Conservation (phyloP, 2,113 vertebrate species). For the Myrmecobius fasciatus region DNA sequence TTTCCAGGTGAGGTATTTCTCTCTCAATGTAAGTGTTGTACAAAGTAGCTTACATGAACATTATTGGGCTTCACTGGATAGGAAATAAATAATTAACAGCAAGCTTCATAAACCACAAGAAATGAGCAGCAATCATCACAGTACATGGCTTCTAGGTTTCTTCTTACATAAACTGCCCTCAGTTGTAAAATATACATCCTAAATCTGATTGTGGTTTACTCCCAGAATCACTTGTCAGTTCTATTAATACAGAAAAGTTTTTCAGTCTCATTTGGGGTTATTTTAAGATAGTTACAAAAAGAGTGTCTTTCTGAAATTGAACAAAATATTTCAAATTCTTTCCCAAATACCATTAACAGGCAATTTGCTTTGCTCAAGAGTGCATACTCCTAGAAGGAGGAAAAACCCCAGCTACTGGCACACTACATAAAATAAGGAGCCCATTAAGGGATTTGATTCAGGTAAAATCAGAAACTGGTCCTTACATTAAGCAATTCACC, state of each 20-base stretch:
- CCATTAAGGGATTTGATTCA: slow-evolving; percentile 54
- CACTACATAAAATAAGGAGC: slow-evolving; percentile 61
- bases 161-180: slow-evolving; percentile 70
- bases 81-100: slow-evolving; percentile 70
- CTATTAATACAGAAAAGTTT: slow-evolving; percentile 59
- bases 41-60: slow-evolving; percentile 44
- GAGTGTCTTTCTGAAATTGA: neutral
- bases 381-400: neutral
- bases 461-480: slow-evolving; percentile 49
- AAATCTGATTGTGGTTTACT: slow-evolving; percentile 64
- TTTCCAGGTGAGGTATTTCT: slow-evolving; percentile 33
- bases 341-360: neutral
- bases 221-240: slow-evolving; percentile 63
- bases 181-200: slow-evolving; percentile 71
- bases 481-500: slow-evolving; percentile 46
- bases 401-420: slow-evolving; percentile 43
- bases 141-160: slow-evolving; percentile 45
- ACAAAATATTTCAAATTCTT: slow-evolving; percentile 53
- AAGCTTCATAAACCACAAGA: slow-evolving; percentile 70
- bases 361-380: slow-evolving; percentile 52
- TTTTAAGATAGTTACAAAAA: slow-evolving; percentile 50
- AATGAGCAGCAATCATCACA: slow-evolving; percentile 65
- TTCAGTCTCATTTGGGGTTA: neutral
- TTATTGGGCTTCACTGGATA: slow-evolving; percentile 44
- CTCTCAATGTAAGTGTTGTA: slow-evolving; percentile 2